Percentiles rank a stretch among this genome's conserved stretches.
phyloP scores from a whole-genome alignment of 1,140 invertebrate species.

The Spodoptera litura region DNA sequence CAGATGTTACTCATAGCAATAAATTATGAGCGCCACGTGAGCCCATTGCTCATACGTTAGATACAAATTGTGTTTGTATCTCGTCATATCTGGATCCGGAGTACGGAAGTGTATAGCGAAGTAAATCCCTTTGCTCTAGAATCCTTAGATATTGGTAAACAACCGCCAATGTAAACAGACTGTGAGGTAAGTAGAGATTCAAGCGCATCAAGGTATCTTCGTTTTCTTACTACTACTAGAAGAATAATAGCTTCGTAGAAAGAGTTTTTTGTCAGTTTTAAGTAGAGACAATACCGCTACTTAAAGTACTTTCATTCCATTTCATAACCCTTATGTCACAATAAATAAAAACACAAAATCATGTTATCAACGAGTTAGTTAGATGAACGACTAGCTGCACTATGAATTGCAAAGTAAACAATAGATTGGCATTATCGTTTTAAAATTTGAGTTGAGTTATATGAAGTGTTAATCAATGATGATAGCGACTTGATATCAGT shows the following conservation, averaged over 20 bases:
- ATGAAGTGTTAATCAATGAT: constrained; percentile 11
- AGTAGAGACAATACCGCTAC: too few species aligned
- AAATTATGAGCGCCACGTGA: constrained; percentile 14
- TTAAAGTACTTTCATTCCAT: too few species aligned
- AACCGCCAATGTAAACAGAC: constrained; percentile 41
- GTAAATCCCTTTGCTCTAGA: constrained; percentile 32
- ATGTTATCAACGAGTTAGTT: too few species aligned
- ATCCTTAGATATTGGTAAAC: constrained; percentile 44
- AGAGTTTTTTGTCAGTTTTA: too few species aligned
- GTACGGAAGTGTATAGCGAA: constrained; percentile 27
- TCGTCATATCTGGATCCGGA: constrained; percentile 31
- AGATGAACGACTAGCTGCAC: neutral
- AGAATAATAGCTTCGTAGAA: too few species aligned
- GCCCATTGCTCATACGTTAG: constrained; percentile 16
- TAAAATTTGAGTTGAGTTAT: neutral
- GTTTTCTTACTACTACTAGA: too few species aligned
- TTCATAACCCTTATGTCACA: too few species aligned
- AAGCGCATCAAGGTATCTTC: too few species aligned
- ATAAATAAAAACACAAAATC: too few species aligned
- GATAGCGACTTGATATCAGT: neutral
- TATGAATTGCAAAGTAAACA: neutral
- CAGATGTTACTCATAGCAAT: constrained; percentile 16
- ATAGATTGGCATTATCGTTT: neutral
- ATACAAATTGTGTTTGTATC: constrained; percentile 21
- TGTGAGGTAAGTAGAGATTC: neutral